Evolutionary conservation across 2,113 vertebrate genomes (phyloP).

Genomic region (Polypterus bichir): DNA sequence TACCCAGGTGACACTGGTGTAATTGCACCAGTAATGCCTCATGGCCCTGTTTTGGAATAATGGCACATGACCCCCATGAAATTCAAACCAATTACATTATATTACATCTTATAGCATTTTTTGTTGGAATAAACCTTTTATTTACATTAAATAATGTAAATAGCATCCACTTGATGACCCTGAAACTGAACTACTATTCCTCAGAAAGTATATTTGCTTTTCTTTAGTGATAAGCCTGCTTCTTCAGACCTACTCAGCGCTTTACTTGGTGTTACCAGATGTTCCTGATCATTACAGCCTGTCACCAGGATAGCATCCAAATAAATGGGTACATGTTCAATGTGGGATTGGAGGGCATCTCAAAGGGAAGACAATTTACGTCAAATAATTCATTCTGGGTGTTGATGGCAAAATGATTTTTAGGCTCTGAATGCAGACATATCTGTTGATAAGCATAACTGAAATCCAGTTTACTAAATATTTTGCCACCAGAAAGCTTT

Average conservation of each 20-base stretch:
- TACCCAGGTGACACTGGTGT: slow-evolving; percentile 1
- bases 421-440: slow-evolving; percentile 8
- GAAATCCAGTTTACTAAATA: slow-evolving; percentile 18
- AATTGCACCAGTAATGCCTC: not conserved
- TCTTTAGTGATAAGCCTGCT: slow-evolving; percentile 1
- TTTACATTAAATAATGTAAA: slow-evolving; percentile 7
- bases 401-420: slow-evolving; percentile 14
- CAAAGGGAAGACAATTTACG: slow-evolving; percentile 13
- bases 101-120: slow-evolving; percentile 18
- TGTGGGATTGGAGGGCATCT: slow-evolving; percentile 16
- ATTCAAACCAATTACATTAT: not conserved
- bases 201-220: slow-evolving; percentile 8
- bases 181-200: slow-evolving; percentile 12
- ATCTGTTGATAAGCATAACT: slow-evolving; percentile 24
- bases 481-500: slow-evolving; percentile 5
- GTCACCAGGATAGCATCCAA: slow-evolving; percentile 18
- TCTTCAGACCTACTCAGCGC: slow-evolving; percentile 1
- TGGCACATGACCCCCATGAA: not conserved
- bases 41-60: not conserved
- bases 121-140: slow-evolving; percentile 11
- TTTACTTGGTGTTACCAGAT: not conserved
- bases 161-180: slow-evolving; percentile 9
- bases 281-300: slow-evolving; percentile 2
- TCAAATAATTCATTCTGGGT: slow-evolving; percentile 17
- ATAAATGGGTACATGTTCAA: slow-evolving; percentile 11